phyloP scores from a whole-genome alignment of 2,888 invertebrate species.

The Panzeria rudis region DNA sequence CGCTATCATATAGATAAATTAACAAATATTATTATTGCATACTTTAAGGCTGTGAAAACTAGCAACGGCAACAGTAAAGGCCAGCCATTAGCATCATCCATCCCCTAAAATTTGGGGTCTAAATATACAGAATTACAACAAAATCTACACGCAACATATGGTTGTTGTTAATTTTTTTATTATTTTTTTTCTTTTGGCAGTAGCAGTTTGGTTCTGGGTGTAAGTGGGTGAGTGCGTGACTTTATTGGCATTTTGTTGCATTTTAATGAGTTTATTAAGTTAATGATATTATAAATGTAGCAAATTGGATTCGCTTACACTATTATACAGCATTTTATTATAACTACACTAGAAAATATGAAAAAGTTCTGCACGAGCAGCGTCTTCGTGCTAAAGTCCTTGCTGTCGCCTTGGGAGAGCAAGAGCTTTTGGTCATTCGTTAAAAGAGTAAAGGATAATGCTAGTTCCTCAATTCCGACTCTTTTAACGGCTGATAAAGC shows the following conservation, averaged over 20 bases:
- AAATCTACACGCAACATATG: conserved; percentile 12
- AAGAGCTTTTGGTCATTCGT: no score
- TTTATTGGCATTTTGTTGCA: conserved; percentile 38
- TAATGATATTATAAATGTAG: conserved; percentile 62
- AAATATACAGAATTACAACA: background rate
- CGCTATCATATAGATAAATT: background rate
- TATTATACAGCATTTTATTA: background rate
- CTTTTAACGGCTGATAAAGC: no score
- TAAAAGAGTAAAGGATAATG: no score
- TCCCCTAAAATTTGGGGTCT: background rate
- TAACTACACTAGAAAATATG: no score
- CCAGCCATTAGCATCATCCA: background rate
- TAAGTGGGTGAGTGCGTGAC: background rate
- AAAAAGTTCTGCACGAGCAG: no score
- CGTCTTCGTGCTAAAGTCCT: no score
- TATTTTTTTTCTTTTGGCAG: background rate
- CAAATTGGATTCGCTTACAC: conserved; percentile 24
- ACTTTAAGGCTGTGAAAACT: conserved; percentile 33
- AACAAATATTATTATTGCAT: conserved; percentile 57
- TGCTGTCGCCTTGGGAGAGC: no score
- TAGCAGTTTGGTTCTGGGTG: background rate
- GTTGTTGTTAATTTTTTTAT: background rate
- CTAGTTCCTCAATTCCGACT: no score
- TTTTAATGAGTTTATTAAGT: conserved; percentile 69
- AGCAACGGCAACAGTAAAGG: background rate